Evolutionary conservation across 2,888 invertebrate genomes (phyloP).

Genomic region (Xestia ashworthii): DNA sequence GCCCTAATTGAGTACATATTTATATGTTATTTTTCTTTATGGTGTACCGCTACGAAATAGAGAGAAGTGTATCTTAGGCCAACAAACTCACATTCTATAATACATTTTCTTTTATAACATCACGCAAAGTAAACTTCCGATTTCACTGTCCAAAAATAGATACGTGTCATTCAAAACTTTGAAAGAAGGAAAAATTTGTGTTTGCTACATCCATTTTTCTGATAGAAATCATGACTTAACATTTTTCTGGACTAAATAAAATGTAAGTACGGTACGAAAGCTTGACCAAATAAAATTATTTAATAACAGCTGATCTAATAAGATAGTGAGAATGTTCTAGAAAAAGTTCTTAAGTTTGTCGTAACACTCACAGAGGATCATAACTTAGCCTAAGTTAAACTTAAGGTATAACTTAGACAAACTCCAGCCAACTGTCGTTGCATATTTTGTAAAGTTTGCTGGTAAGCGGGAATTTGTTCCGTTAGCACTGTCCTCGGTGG

Average conservation of each 20-base stretch:
- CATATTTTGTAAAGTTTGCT: constrained; percentile 58
- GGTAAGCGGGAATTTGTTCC: constrained; percentile 47
- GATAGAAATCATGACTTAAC: constrained; percentile 8
- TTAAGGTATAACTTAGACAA: constrained; percentile 49
- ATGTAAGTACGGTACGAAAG: not conserved
- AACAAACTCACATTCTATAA: constrained; percentile 20
- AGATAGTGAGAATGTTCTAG: constrained; percentile 19
- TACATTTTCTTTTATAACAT: constrained; percentile 36
- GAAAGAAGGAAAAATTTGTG: not conserved
- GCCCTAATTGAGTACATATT: not conserved
- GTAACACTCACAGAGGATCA: constrained; percentile 38
- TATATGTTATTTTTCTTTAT: too few species aligned
- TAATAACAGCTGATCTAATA: constrained; percentile 14
- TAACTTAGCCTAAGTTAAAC: constrained; percentile 49
- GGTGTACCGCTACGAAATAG: not conserved
- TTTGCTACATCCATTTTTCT: constrained; percentile 5
- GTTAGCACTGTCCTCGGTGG: constrained; percentile 23
- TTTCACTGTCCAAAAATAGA: constrained; percentile 22
- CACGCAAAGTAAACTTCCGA: constrained; percentile 25
- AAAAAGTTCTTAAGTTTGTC: constrained; percentile 31
- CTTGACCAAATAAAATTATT: constrained; percentile 27
- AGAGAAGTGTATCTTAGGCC: not conserved
- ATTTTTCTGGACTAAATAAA: not conserved
- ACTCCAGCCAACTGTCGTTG: constrained; percentile 58
- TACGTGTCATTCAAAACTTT: constrained; percentile 23